Conservation (phyloP, 1,140 invertebrate genomes). For the Drosophila persimilis region DNA sequence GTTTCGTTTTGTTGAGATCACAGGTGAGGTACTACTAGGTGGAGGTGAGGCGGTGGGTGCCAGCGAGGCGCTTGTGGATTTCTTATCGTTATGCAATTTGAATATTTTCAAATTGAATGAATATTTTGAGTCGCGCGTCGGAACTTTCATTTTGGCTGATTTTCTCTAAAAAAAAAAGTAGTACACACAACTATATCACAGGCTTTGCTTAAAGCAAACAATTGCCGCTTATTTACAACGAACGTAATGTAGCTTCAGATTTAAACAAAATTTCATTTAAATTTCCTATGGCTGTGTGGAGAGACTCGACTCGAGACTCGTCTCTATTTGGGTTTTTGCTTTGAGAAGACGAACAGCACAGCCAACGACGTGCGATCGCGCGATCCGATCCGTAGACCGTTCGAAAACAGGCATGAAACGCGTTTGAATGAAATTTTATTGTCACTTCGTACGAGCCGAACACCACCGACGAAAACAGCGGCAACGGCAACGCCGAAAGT, state of each 20-base stretch:
- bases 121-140: slow-evolving; percentile 72
- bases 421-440: slow-evolving; percentile 80
- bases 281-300: no score
- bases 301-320: no score
- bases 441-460: slow-evolving; percentile 58
- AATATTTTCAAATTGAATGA: slow-evolving; percentile 82
- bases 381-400: slow-evolving; percentile 66
- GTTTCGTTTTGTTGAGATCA: slow-evolving; percentile 74
- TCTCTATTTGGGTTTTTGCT: slow-evolving; percentile 11
- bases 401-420: slow-evolving; percentile 74
- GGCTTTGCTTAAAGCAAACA: no score
- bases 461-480: slow-evolving; percentile 1
- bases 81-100: slow-evolving; percentile 82
- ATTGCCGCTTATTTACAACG: background rate
- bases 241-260: background rate
- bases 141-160: slow-evolving; percentile 75
- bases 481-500: slow-evolving; percentile 18
- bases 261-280: no score
- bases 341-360: slow-evolving; percentile 22
- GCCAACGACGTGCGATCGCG: slow-evolving; percentile 36
- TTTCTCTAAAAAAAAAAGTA: background rate
- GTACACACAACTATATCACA: no score
- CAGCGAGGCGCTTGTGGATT: slow-evolving; percentile 77
- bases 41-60: slow-evolving; percentile 40
- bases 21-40: slow-evolving; percentile 51